phyloP scores from a whole-genome alignment of 2,797 vertebrate genomes.

The Amazona finschi region DNA sequence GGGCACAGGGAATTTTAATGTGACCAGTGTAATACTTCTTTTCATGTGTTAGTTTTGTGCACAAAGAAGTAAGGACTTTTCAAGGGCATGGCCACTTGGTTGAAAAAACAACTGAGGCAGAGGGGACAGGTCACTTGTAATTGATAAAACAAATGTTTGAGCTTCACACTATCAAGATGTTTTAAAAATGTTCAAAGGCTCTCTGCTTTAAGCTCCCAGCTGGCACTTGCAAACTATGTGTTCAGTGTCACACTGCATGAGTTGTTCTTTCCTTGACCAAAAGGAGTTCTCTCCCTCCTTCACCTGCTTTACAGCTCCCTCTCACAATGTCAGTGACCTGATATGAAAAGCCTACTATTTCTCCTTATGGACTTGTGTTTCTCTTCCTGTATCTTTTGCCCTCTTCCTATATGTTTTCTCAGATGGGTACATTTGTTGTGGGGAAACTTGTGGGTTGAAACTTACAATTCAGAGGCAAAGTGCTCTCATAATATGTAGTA shows the following conservation, averaged over 20 bases:
- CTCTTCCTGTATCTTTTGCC: background rate
- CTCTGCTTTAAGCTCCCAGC: background rate
- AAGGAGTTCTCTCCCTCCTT: background rate
- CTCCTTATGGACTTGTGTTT: background rate
- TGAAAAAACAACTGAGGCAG: background rate
- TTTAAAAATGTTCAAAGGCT: background rate
- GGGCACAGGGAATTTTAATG: background rate
- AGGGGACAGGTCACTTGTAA: background rate
- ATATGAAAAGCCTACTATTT: background rate
- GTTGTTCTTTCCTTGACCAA: background rate
- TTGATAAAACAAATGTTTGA: background rate
- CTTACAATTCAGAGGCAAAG: background rate
- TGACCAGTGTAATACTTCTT: background rate
- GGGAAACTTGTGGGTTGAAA: background rate
- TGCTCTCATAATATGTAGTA: background rate
- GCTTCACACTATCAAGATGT: background rate
- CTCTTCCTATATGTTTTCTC: background rate
- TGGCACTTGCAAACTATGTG: background rate
- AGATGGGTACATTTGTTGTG: background rate
- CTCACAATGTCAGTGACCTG: rapidly evolving
- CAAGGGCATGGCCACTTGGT: background rate
- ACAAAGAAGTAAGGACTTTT: background rate
- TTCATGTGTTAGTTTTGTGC: background rate
- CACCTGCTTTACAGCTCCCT: background rate
- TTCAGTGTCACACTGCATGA: background rate